Conservation (phyloP, 2,113 vertebrate genomes). For the Cheirogaleus medius region DNA sequence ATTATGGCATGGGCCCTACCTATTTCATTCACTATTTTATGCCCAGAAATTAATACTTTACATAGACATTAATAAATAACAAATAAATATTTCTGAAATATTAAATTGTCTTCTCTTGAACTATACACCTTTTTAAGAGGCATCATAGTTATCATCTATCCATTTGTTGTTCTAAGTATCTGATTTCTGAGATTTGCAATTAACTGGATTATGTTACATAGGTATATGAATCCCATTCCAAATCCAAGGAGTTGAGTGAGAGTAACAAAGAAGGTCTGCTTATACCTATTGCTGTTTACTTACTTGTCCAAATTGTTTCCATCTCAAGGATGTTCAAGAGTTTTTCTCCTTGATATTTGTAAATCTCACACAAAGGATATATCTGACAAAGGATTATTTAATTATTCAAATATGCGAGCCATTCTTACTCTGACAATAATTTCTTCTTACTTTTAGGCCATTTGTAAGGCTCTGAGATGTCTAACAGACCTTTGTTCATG, state of each 20-base stretch:
- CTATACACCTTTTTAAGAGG: not conserved
- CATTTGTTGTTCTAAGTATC: not conserved
- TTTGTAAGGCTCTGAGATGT: not conserved
- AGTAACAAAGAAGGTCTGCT: not conserved
- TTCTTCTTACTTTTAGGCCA: not conserved
- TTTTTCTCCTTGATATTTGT: not conserved
- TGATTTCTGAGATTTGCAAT: not conserved
- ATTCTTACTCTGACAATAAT: not conserved
- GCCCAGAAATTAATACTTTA: not conserved
- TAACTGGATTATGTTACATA: not conserved
- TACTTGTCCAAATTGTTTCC: not conserved
- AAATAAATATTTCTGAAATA: not conserved
- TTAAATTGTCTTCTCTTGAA: not conserved
- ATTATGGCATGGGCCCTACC: not conserved
- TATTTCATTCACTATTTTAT: not conserved
- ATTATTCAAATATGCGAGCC: not conserved
- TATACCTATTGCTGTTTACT: not conserved
- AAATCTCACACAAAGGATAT: not conserved
- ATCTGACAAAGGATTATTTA: not conserved
- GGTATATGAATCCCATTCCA: not conserved
- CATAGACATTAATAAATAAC: not conserved
- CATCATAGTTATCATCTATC: not conserved
- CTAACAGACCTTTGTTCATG: not conserved
- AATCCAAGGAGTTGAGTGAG: not conserved
- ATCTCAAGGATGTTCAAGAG: not conserved